A percentile compares a stretch with the other conserved stretches of the same genome.
phyloP scores from a whole-genome alignment of 2,888 invertebrate genomes.

The Hypolimnas misippus region DNA sequence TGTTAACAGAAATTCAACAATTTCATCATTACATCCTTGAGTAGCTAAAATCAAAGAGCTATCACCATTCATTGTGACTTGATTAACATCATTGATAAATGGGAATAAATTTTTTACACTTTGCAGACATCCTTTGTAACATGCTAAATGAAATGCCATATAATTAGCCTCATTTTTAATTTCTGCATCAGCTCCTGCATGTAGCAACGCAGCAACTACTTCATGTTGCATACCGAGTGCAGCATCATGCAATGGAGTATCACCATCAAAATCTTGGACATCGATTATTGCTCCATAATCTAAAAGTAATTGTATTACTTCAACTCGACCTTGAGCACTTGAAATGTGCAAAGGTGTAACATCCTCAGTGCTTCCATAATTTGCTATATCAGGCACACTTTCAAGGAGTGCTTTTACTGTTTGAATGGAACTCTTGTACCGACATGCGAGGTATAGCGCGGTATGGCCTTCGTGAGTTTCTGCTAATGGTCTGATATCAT shows the following conservation, averaged over 20 bases:
- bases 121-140: constrained; percentile 65
- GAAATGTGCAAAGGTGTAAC: constrained; percentile 76
- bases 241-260: constrained; percentile 78
- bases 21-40: constrained; percentile 58
- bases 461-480: constrained; percentile 80
- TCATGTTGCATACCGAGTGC: constrained; percentile 59
- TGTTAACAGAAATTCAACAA: constrained; percentile 65
- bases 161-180: constrained; percentile 66
- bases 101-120: constrained; percentile 61
- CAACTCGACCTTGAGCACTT: constrained; percentile 66
- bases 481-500: constrained; percentile 60
- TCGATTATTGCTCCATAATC: constrained; percentile 71
- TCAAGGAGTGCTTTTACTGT: constrained; percentile 67
- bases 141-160: constrained; percentile 76
- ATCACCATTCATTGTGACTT: constrained; percentile 61
- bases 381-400: constrained; percentile 65
- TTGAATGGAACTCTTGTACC: constrained; percentile 60
- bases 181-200: constrained; percentile 73
- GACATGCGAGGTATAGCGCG: constrained; percentile 74
- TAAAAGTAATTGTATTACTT: constrained; percentile 67
- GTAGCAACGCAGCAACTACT: constrained; percentile 61
- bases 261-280: constrained; percentile 78
- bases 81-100: constrained; percentile 69
- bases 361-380: constrained; percentile 74
- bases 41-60: constrained; percentile 69